Conservation (phyloP, 2,888 invertebrate species). For the Eustalomyia histrio region DNA sequence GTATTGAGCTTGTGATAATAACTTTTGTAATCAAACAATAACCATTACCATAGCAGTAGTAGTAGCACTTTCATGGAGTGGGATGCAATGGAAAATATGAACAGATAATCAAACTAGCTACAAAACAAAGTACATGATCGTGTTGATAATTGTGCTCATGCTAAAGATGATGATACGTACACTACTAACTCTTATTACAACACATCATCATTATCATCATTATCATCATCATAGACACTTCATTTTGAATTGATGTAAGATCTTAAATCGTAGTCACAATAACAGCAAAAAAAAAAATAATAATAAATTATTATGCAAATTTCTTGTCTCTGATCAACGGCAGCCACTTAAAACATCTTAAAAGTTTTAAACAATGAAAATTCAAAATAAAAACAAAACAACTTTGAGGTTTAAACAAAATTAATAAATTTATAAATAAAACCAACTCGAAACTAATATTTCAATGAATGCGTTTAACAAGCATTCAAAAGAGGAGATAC, state of each 20-base stretch:
- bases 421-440: slow-evolving; percentile 14
- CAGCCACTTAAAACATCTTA: slow-evolving; percentile 40
- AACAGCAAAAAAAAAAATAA: not conserved
- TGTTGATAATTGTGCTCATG: not conserved
- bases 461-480: slow-evolving; percentile 37
- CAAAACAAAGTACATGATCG: not conserved
- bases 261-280: not conserved
- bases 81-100: not conserved
- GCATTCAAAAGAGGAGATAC: slow-evolving; percentile 43
- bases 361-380: slow-evolving; percentile 9
- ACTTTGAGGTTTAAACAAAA: not conserved
- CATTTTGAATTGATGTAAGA: not conserved
- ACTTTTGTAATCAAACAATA: slow-evolving; percentile 28
- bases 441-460: slow-evolving; percentile 28
- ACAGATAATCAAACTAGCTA: not conserved
- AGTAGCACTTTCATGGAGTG: not conserved
- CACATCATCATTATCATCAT: not conserved
- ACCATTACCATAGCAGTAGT: not conserved
- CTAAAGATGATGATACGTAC: not conserved
- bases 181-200: not conserved
- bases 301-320: slow-evolving; percentile 58
- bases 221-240: not conserved
- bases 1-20: slow-evolving; percentile 26
- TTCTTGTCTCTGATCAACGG: slow-evolving; percentile 47
- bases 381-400: not conserved